Evolutionary conservation across 2,113 vertebrate genomes (phyloP), one percentile per base, ranked within the genome.

Genomic region (Oxygymnocypris stewartii): DNA sequence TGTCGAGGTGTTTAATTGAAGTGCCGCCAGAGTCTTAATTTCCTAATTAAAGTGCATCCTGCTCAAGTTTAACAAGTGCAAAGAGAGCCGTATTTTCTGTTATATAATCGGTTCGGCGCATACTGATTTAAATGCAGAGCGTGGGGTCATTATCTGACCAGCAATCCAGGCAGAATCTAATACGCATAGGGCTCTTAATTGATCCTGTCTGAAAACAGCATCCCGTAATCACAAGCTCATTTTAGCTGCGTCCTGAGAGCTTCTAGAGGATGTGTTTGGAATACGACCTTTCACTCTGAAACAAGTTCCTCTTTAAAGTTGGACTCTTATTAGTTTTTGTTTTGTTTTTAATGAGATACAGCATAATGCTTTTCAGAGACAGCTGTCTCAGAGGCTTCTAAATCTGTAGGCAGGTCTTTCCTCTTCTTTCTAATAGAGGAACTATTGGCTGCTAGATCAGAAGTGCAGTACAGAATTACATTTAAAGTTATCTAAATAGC

Each of bases 271-370:
- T 93, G 91, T 93, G 91, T 84, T 87, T 91, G 35, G 93, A 93
- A 93, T 92, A 92, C 83, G 85, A 92, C 91, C 91, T 92, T 93
- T 90, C 89, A 89, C 90, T 91, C 87, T 80, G 23, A 16, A 87
- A 25, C 31, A 35, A 37, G 37, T 51, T 49, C 18, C 20, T 69
- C 74, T 35, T 20, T 63, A 63, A 49, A 71, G 84, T n/a, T 79
- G 49, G 13, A 51, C 13, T 51, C 13, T 31, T 51, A 14, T 51
- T 51, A 51, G 49, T 4, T 3, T 49, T 51, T 51, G 1, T 49
- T 61, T 20, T 57, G 54, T 37, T 20, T 20, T 49, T 87, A 87
- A 86, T 85, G 57, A 77, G n/a, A 74, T 31, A 6, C 47, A 44
- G 18, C 1, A 6, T 9, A 25, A 65, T 28, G 40, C 63, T 49